phyloP scores from a whole-genome alignment of 30 jellyfish, hydroid and myxozoan species.

The Mastigias papua region DNA sequence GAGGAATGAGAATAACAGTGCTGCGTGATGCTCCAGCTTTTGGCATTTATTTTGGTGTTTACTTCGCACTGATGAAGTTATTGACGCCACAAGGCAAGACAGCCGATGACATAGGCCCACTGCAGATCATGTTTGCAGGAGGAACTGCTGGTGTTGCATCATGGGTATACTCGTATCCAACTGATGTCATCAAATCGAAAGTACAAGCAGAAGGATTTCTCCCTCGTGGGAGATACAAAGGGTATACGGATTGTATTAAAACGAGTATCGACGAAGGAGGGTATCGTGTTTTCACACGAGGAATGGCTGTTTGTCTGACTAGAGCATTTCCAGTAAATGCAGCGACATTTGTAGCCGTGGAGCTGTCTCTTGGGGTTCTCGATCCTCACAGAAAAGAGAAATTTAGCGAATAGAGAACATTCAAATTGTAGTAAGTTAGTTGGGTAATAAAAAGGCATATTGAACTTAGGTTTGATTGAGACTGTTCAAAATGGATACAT shows the following conservation, averaged over 20 bases:
- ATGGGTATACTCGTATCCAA: constrained; percentile 82
- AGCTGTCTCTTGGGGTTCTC: constrained; percentile 33
- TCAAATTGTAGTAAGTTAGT: too few species aligned
- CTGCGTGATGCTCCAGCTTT: constrained; percentile 86
- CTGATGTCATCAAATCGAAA: constrained; percentile 92
- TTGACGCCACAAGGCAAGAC: constrained; percentile 38
- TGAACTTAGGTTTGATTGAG: too few species aligned
- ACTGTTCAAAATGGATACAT: too few species aligned
- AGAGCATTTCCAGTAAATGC: constrained; percentile 98
- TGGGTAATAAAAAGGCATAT: too few species aligned
- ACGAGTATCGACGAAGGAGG: constrained; percentile 70
- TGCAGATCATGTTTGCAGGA: constrained; percentile 71
- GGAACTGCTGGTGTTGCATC: constrained; percentile 85
- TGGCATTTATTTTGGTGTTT: constrained; percentile 71
- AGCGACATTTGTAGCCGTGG: constrained; percentile 86
- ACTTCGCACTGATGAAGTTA: constrained; percentile 42
- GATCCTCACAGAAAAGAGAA: neutral
- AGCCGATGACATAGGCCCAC: constrained; percentile 12
- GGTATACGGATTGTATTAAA: constrained; percentile 63
- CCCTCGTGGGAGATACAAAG: constrained; percentile 65
- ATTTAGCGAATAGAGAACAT: neutral
- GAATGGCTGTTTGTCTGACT: constrained; percentile 72
- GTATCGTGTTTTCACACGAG: constrained; percentile 75
- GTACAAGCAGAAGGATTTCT: constrained; percentile 93
- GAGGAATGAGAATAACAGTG: constrained; percentile 77